phyloP scores from a whole-genome alignment of 2,797 vertebrate species.

The Tokudaia tokunoshimensis region DNA sequence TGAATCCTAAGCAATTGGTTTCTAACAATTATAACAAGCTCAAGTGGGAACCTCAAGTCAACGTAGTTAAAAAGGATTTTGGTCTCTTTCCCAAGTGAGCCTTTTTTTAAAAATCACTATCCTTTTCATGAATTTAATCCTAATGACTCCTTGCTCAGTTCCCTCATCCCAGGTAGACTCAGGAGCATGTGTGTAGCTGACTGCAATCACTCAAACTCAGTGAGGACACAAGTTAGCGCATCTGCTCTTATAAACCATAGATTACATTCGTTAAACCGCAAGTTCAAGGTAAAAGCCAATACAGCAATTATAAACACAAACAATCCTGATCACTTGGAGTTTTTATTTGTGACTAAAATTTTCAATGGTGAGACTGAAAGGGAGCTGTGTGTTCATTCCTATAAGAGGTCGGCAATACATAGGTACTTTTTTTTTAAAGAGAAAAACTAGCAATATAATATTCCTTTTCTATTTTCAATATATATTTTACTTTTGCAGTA shows the following conservation, averaged over 20 bases:
- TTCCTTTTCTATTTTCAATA: background rate
- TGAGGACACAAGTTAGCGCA: background rate
- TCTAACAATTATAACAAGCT: background rate
- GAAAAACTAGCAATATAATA: background rate
- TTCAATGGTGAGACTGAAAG: background rate
- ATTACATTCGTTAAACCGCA: background rate
- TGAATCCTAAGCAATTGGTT: constrained; percentile 35
- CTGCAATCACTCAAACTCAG: background rate
- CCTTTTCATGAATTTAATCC: constrained; percentile 10
- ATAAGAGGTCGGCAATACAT: background rate
- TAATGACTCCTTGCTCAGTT: background rate
- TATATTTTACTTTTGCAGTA: background rate
- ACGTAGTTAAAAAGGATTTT: background rate
- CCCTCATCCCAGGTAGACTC: background rate
- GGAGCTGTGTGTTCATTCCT: background rate
- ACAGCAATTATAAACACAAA: background rate
- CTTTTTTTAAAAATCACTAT: background rate
- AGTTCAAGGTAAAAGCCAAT: constrained; percentile 39
- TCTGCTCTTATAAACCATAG: background rate
- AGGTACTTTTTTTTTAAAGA: background rate
- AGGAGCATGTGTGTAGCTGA: background rate
- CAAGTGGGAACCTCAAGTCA: background rate
- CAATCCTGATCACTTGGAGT: background rate
- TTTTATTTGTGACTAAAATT: background rate
- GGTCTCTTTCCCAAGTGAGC: background rate